These are phyloP conservation scores for Leptodactylus fallax DNA, from an alignment of 2,797 vertebrate species.

Conservation along the genomic window DNA sequence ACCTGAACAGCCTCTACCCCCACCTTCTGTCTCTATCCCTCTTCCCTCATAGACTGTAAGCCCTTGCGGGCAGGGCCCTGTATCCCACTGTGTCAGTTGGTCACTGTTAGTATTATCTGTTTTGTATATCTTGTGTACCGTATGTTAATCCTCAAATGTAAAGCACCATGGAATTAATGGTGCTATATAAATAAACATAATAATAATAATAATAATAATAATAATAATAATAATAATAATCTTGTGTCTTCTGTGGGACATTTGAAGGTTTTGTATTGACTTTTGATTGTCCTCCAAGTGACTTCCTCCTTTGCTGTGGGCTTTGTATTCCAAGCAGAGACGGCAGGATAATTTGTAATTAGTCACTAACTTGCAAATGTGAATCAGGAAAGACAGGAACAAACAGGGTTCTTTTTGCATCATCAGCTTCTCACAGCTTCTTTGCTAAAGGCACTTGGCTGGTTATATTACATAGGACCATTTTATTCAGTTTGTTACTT, in stretches of 20 bases:
- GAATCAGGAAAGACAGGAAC: background rate
- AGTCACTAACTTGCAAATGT: conserved; percentile 26
- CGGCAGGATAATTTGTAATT: background rate
- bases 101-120: too few species aligned
- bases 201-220: too few species aligned
- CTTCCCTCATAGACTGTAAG: too few species aligned
- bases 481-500: conserved; percentile 1
- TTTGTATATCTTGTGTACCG: too few species aligned
- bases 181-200: background rate
- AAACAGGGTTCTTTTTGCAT: conserved; percentile 6
- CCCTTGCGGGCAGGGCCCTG: too few species aligned
- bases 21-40: too few species aligned
- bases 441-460: conserved; percentile 2
- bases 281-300: background rate
- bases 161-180: too few species aligned
- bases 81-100: too few species aligned
- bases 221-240: too few species aligned
- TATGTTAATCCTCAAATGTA: too few species aligned
- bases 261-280: background rate
- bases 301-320: background rate
- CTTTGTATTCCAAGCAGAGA: background rate
- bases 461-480: background rate
- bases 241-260: background rate
- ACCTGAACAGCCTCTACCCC: too few species aligned
- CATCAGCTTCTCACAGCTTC: conserved; percentile 41